A percentile compares a stretch with the other conserved stretches of the same genome.
Evolutionary conservation across 2,113 vertebrate species (phyloP).

Genomic region (Lophochroa leadbeateri): DNA sequence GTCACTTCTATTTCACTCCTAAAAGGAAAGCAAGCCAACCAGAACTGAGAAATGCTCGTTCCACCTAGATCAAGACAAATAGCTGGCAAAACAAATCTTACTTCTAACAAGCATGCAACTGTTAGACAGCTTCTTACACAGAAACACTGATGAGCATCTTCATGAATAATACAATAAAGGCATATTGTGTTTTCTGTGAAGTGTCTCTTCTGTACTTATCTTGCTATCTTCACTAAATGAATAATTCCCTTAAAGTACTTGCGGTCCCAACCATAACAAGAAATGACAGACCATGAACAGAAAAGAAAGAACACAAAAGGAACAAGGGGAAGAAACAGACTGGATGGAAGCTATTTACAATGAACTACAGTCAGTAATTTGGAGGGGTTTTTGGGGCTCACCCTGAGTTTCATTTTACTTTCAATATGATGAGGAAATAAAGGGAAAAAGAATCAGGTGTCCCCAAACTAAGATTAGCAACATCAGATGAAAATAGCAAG

Average conservation of each 20-base stretch:
- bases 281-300: conserved; percentile 25
- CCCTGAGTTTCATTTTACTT: not conserved
- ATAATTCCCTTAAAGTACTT: conserved; percentile 35
- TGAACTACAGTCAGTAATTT: not conserved
- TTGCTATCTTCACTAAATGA: conserved; percentile 25
- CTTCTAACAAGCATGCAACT: not conserved
- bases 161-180: conserved; percentile 52
- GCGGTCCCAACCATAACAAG: not conserved
- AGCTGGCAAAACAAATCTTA: not conserved
- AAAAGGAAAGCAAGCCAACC: not conserved
- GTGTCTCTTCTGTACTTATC: not conserved
- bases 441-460: not conserved
- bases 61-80: not conserved
- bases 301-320: not conserved
- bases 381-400: not conserved
- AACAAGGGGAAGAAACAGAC: not conserved
- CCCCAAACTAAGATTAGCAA: not conserved
- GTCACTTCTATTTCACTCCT: not conserved
- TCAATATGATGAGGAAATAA: not conserved
- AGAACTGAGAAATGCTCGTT: not conserved
- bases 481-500: not conserved
- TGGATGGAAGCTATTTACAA: not conserved
- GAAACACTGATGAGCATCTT: not conserved
- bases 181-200: not conserved
- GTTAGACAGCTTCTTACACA: not conserved